These are phyloP conservation scores for Columba guinea DNA, from an alignment of 2,797 vertebrate species.

Conservation along the genomic window DNA sequence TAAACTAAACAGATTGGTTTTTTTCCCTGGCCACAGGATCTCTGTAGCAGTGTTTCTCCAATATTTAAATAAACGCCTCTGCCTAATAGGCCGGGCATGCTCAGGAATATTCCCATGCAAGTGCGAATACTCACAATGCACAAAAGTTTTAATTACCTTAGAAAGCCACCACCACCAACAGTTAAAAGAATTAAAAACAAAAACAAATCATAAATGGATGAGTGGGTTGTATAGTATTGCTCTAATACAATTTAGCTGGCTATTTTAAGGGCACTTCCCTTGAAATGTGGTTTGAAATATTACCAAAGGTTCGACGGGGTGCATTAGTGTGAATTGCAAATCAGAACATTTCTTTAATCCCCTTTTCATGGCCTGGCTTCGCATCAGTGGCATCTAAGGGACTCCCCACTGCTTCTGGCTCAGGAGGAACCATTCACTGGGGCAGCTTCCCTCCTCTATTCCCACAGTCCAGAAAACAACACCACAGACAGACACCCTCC, in stretches of 20 bases:
- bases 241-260: slow-evolving; percentile 67
- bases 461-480: slow-evolving; percentile 94
- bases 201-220: slow-evolving; percentile 60
- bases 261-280: slow-evolving; percentile 75
- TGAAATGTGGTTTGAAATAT: slow-evolving; percentile 88
- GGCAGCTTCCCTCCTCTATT: slow-evolving; percentile 89
- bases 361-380: slow-evolving; percentile 93
- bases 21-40: not conserved
- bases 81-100: not conserved
- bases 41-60: not conserved
- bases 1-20: not conserved
- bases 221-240: slow-evolving; percentile 45
- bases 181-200: slow-evolving; percentile 64
- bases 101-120: slow-evolving; percentile 61
- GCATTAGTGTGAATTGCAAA: slow-evolving; percentile 97
- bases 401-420: slow-evolving; percentile 98
- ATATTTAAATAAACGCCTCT: not conserved
- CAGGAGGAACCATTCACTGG: slow-evolving; percentile 90
- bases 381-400: slow-evolving; percentile 87
- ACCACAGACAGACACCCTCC: slow-evolving; percentile 87
- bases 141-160: slow-evolving; percentile 61
- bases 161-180: slow-evolving; percentile 13
- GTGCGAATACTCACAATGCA: slow-evolving; percentile 1
- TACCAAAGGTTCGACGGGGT: slow-evolving; percentile 88
- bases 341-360: slow-evolving; percentile 96